Evolutionary conservation across 2,888 invertebrate species (phyloP), one percentile per base, ranked within the genome.

Genomic region (Agrotis ipsilon): DNA sequence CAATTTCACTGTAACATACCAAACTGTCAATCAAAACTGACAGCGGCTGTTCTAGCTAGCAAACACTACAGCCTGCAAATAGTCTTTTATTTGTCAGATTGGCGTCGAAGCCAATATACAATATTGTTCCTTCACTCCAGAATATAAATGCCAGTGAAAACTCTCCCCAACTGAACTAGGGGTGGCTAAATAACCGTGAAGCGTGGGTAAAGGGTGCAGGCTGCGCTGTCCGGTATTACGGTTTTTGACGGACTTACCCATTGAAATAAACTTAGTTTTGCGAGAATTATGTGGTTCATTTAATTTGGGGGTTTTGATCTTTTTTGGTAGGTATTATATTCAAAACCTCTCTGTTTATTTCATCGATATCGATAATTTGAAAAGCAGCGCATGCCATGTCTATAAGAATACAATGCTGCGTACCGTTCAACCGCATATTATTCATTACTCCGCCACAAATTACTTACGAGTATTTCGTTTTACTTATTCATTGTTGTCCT

Each of bases 111-210:
- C 65, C 63, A 63, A 59, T 63, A 73, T 46, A 69, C 60, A 68
- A 64, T 75, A 70, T 70, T 70, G 54, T 80, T 59, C 61, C 62
- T 68, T 27, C 70, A 49, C 75, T 79, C 52, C 63, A 72, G 68
- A 83, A 81, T 81, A 78, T 70, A 80, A 81, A 83, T 76, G 73
- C 58, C 58, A 61, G 67, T 71, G 77, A 68, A 81, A 78, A 78
- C 72, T 78, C 73, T 49, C 83, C 77, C 61, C 66, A 51, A 61
- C 61, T 58, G 46, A 72, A 65, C 61, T 49, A 68, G 72, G 84
- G 84, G 84, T 84, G 82, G 51, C 52, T 82, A 84, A 84, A 82
- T 73, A 84, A 72, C 75, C 83, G 78, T 84, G 82, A 84, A 84
- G 67, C 68, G 59, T 24, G 81, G 75, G 73, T 72, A 75, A 82